A percentile compares a stretch with the other conserved stretches of the same genome.
phyloP scores from a whole-genome alignment of 2,113 vertebrate genomes.

The Hipposideros armiger region DNA sequence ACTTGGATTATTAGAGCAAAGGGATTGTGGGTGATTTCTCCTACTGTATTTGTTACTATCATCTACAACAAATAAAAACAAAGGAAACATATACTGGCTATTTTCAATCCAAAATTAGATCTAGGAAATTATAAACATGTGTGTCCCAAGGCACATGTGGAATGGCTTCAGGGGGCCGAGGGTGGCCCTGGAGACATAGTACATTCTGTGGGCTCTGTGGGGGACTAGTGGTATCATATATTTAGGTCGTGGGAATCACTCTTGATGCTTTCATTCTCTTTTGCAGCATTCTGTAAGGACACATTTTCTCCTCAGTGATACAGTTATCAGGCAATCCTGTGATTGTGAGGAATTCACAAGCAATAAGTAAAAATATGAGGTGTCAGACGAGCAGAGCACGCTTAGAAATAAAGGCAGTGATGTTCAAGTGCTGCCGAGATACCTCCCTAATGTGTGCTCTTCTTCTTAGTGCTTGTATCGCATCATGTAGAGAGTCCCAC shows the following conservation, averaged over 20 bases:
- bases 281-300: slow-evolving; percentile 9
- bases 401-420: slow-evolving; percentile 37
- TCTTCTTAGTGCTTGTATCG: not conserved
- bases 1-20: not conserved
- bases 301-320: slow-evolving; percentile 5
- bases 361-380: slow-evolving; percentile 31
- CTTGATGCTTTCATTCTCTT: not conserved
- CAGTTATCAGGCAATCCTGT: slow-evolving; percentile 26
- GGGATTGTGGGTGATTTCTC: not conserved
- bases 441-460: not conserved
- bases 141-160: not conserved
- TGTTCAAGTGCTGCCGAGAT: not conserved
- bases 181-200: not conserved
- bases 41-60: not conserved
- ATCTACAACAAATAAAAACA: not conserved
- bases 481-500: not conserved
- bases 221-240: fast-evolving
- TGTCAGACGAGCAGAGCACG: not conserved
- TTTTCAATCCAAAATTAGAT: not conserved
- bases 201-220: not conserved
- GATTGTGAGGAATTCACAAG: slow-evolving; percentile 41
- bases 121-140: not conserved
- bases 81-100: not conserved
- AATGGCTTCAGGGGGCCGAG: not conserved
- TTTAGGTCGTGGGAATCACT: not conserved